These are phyloP conservation scores for Psittacula echo DNA, from an alignment of 2,797 vertebrate genomes.

Conservation along the genomic window DNA sequence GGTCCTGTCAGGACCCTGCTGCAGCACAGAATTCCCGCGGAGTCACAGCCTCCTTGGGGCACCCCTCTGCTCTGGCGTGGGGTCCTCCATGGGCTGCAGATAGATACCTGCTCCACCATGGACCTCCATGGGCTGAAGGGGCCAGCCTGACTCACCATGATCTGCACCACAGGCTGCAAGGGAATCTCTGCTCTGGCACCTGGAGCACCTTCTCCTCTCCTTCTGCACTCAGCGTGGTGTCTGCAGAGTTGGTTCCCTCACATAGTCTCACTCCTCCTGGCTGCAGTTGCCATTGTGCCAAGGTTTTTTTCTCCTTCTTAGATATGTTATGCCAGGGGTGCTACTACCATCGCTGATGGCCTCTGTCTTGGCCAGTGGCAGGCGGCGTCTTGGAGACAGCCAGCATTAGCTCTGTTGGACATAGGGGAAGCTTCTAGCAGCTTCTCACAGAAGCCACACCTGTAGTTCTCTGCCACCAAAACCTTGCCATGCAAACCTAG, in stretches of 20 bases:
- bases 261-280: not conserved
- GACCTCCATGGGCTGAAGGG: not conserved
- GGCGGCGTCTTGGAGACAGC: not conserved
- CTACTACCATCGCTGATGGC: not conserved
- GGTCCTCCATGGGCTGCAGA: not conserved
- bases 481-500: not conserved
- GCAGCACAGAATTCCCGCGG: not conserved
- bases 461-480: not conserved
- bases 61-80: not conserved
- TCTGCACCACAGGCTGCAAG: not conserved
- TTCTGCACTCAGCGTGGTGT: not conserved
- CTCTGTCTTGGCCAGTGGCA: not conserved
- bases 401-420: not conserved
- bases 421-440: not conserved
- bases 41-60: not conserved
- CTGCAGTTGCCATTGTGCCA: not conserved
- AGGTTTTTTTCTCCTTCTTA: not conserved
- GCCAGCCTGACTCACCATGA: not conserved
- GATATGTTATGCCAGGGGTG: not conserved
- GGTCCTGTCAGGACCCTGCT: not conserved
- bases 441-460: not conserved
- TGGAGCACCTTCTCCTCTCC: not conserved
- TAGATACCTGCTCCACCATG: not conserved
- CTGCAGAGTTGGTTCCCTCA: not conserved
- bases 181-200: not conserved